Conservation (phyloP, 2,888 invertebrate genomes). For the Siphlonurus alternatus region DNA sequence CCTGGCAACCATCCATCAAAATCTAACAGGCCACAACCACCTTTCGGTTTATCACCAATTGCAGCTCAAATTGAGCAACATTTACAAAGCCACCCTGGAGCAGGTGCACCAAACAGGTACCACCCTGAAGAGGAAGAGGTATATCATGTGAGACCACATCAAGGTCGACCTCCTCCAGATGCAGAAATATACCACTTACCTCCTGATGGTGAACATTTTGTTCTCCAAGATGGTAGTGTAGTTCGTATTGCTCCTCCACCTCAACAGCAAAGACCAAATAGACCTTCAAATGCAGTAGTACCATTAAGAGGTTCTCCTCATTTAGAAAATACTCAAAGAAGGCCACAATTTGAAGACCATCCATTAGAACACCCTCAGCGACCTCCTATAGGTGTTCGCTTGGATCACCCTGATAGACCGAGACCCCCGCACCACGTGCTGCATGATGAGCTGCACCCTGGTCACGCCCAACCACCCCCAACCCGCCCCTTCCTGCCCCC, state of each 20-base stretch:
- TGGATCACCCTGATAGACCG: constrained; percentile 9
- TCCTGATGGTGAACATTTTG: not conserved
- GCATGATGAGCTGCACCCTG: constrained; percentile 4
- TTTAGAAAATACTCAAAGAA: too few relatives aligned
- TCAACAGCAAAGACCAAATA: not conserved
- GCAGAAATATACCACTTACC: constrained; percentile 7
- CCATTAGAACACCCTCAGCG: not conserved
- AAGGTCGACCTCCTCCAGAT: constrained; percentile 1
- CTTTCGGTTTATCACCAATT: not conserved
- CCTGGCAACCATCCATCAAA: not conserved
- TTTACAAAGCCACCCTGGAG: not conserved
- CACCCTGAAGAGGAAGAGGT: not conserved
- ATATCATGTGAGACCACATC: not conserved
- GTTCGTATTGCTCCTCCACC: not conserved
- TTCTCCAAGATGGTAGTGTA: not conserved
- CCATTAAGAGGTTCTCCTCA: not conserved
- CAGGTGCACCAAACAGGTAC: not conserved
- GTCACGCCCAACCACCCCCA: constrained; percentile 1
- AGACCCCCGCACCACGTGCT: constrained; percentile 16
- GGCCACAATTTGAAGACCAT: too few relatives aligned
- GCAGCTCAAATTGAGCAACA: not conserved
- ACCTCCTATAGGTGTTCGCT: not conserved
- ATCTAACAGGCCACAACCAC: not conserved
- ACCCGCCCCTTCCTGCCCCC: too few relatives aligned
- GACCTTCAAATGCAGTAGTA: not conserved